Evolutionary conservation across 2,113 vertebrate species (phyloP), one percentile per base, ranked within the genome.

Genomic region (Siniperca knerii): DNA sequence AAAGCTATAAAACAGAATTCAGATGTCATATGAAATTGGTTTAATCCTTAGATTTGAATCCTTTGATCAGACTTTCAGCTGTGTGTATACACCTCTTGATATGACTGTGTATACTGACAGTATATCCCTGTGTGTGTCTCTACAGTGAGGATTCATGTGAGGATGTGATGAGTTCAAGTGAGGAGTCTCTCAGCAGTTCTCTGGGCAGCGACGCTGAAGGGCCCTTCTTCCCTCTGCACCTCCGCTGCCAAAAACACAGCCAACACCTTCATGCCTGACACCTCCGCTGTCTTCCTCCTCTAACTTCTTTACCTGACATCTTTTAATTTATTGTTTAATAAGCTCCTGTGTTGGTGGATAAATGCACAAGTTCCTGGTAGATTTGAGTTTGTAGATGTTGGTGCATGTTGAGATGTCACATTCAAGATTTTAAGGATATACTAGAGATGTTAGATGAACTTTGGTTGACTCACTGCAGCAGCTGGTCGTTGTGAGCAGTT

Each of bases 131-230:
- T 78, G 10, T 71, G 13, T 89, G 13, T 67, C 11, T 33, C 70
- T 40, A 40, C 86, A 99, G 98, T 60, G 98, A 99, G 88, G 98
- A 99, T 86, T 99, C 97, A 0, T 95, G 95, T 68, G 98, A 98
- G 93, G 98, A 99, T 52, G 93, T 96, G 48, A 89, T 92, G 96
- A 99, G 98, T 77, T 97, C 97, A 0, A 97, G 98, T 15, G 98
- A 99, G 86, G 98, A 99, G 92, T 96, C 96, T 79, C 95, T 98
- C 62, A 96, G 98, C 95, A 97, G 95, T 25, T 98, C 97, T 54
- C 96, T 97, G 81, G 95, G 94, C 0, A 96, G 96, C 20, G 96
- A 97, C 15, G 92, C 95, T 0, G 97, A 97, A 80, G 96, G 96
- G 54, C 72, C 94, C 42, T 99, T 96, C 95, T 98, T 98, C 93